Evolutionary conservation across 1,140 invertebrate genomes (phyloP), one percentile per base, ranked within the genome.

Genomic region (Pteromalus puparum): DNA sequence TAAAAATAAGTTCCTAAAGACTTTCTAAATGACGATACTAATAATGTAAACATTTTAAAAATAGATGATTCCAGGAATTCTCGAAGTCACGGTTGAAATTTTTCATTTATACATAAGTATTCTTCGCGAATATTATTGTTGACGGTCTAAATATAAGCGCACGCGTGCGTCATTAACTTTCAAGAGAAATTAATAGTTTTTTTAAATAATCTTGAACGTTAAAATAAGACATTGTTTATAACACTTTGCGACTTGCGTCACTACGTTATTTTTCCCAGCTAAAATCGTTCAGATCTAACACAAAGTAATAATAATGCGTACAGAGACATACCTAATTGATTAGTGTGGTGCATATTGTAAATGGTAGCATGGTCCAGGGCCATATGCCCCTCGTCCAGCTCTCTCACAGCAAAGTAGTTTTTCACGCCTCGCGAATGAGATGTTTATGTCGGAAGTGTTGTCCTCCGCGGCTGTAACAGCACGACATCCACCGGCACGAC

Each of bases 311-410:
- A 61, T 61, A 61, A 61, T 21, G 18, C 15, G 3, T 61, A 38
- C n/a, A 68, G 67, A 84, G 72, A 81, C 90, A 86, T 90, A 92
- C 91, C 91, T 92, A 92, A 88, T 90, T 90, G 91, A 91, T 91
- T 91, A 81, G 90, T 90, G 82, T 90, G 91, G 91, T 91, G 91
- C 91, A 92, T 92, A 90, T 91, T 91, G 91, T 88, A 88, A 87
- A 85, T 89, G 89, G 89, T 90, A 91, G 88, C 91, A 92, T 91
- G 90, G 87, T 91, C 90, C 88, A 90, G 89, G 88, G 88, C 90
- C 90, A 91, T 92, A 91, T 90, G 90, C 88, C 89, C 88, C 83
- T 90, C 28, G 34, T 74, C 72, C 30, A 74, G 68, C 18, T 61
- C 30, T 34, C 3, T 34, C 18, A 61, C 53, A 61, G 53, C 21